Evolutionary conservation across 1,140 invertebrate genomes (phyloP), one percentile per base, ranked within the genome.

Genomic region (Heliconius nattereri): DNA sequence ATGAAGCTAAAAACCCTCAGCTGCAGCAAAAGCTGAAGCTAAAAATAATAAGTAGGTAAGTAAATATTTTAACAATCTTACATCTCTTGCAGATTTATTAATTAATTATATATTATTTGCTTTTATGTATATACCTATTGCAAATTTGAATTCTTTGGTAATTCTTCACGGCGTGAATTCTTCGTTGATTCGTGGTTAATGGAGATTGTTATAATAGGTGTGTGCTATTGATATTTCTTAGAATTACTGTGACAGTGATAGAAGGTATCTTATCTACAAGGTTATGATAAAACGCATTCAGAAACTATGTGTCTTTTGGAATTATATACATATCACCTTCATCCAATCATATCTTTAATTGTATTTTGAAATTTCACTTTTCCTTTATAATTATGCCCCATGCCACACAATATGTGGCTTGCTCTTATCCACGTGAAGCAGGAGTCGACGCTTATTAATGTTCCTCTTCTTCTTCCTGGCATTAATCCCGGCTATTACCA

Each of bases 231-330:
- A 76, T 66, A 71, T 60, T 77, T 77, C 71, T 80, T 73, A 52
- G 54, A 76, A 80, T 37, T 29, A 26, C 26, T 66, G 29, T 66
- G 60, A 66, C 60, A 72, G 71, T 80, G 75, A 78, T 78, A 78
- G 75, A 45, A 75, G 60, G 3, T 83, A 87, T 85, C 86, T 87
- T 85, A 84, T 87, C 83, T 70, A 77, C 85, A 87, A 87, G 86
- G 86, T 85, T 87, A 73, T 70, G 85, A 87, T 87, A 87, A 84
- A 84, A 86, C 78, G 85, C 85, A 85, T 84, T 81, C 71, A 78
- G 85, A 79, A 80, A 87, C 86, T 81, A 23, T 75, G n/a, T 60
- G 74, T 66, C n/a, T 66, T 66, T 66, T 26, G 23, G n/a, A 66
- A 26, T 13, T 45, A 32, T 5, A 29, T 29, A 40, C 11, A 40